phyloP scores from a whole-genome alignment of 1,140 invertebrate genomes.

The Mamestra configurata region DNA sequence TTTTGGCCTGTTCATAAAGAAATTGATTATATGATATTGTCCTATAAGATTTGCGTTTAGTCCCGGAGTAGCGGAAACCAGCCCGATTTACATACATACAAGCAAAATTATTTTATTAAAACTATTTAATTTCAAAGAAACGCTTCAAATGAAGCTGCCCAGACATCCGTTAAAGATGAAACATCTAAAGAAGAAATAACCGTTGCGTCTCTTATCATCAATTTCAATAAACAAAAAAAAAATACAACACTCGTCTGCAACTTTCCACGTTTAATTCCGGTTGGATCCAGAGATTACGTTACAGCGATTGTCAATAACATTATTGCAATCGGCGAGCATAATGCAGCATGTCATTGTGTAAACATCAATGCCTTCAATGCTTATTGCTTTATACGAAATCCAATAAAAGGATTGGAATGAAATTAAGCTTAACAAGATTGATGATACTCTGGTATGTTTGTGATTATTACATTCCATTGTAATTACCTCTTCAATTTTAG shows the following conservation, averaged over 20 bases:
- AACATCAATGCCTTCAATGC: background rate
- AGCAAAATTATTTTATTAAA: no score
- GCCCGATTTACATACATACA: no score
- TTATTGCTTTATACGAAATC: background rate
- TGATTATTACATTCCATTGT: no score
- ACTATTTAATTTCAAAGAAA: background rate
- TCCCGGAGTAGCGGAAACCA: no score
- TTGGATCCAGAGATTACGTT: conserved; percentile 4
- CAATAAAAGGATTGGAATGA: conserved; percentile 9
- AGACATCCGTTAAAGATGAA: background rate
- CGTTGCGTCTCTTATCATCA: background rate
- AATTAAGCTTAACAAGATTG: background rate
- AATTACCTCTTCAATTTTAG: no score
- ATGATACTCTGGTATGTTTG: background rate
- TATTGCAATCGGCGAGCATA: conserved; percentile 16
- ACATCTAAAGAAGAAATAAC: background rate
- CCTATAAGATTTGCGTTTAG: no score
- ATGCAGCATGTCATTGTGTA: conserved; percentile 4
- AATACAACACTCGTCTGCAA: background rate
- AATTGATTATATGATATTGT: no score
- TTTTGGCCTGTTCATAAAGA: no score
- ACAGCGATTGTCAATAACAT: conserved; percentile 13
- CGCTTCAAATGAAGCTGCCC: background rate
- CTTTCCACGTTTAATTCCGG: conserved; percentile 4
- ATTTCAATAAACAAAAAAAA: background rate